Base-by-base conservation (phyloP, 2,888 invertebrate genomes). In the Cheilosia variabilis region DNA sequence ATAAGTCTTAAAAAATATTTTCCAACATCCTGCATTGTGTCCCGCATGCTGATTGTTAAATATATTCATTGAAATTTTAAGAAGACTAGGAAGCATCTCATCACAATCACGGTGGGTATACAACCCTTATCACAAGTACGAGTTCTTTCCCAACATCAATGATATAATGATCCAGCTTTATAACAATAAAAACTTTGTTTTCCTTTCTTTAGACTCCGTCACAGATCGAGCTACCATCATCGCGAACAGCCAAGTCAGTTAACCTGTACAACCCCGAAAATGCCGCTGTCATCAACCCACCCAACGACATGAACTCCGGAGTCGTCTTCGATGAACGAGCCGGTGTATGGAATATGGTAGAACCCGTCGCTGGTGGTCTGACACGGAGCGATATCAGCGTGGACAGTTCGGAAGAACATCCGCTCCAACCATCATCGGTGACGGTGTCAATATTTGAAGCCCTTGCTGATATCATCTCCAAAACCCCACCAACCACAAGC, bases 361-460 rank as follows among this genome's bases (percentile, higher is more conserved):
- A 88, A 45, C 89, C 89, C 7, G 71, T 89, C 5, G 87, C 88
- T 43, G 89, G 87, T 66, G 88, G 88, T 63, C 69, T 89, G 41
- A 88, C 89, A 71, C 86, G 88, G 24, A 88, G 87, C 72, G 88
- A 88, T 66, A 93, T 94, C 91, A 93, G 93, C 89, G 93, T 94
- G 90, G 94, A 94, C 90, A 93, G 93, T 89, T 93, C 93, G 1
- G 76, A 63, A 19, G 65, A 73, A 7, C 72, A 58, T 19, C 50
- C 58, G 2, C 53, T 27, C 0, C 80, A 73, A 47, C 62, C 83
- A 4, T 60, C 60, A 15, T 55, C 87, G 4, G 87, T 86, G 89
- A 94, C 94, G 88, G 93, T 94, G 89, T 94, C 94, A 83, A 94
- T 94, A 88, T 94, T 93, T 89, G 94, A 94, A 92, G 94, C 94